Evolutionary conservation across 2,113 vertebrate species (phyloP), one percentile per base, ranked within the genome.

Genomic region (Nibea albiflora): DNA sequence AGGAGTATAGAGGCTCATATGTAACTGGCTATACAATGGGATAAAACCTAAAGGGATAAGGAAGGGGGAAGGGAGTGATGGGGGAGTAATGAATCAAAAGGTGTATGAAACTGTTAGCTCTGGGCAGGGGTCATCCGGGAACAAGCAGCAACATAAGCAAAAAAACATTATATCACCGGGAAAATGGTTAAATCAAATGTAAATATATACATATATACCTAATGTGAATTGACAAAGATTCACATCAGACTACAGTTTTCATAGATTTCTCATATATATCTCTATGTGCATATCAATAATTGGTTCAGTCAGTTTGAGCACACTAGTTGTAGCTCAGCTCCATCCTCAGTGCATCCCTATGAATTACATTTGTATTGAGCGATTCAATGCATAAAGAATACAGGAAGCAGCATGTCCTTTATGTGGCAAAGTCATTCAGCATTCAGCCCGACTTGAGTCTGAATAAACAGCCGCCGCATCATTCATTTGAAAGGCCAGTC

Each of bases 81-180:
- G 3, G 47, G 19, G 3, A 17, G 78, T 58, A 9, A 78, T 69
- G 56, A 17, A 87, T 84, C 42, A 56, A 44, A 79, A 61, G n/a
- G 26, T 39, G 50, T 26, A 63, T 67, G 1, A 72, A 70, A 47
- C 9, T n/a, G n/a, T 65, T 42, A 56, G 20, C 17, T 58, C 70
- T 22, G 50, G 53, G 57, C 19, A 44, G 66, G 19, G 77, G 52
- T 86, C 65, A 76, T 46, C 28, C 11, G 6, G 22, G 39, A 56
- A 16, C 16, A 67, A 39, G 47, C 66, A 52, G 39, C 15, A 71
- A 60, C 76, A 50, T 47, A 42, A 71, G 58, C 46, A 35, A 49
- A 54, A 67, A 31, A 11, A 35, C 15, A 58, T 24, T 35, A 49
- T 28, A 73, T 28, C 58, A n/a, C 9, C 28, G 53, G 1, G 3